A percentile compares a stretch with the other conserved stretches of the same genome.
Conservation (phyloP, 2,113 vertebrate species). For the Typhlomys cinereus region DNA sequence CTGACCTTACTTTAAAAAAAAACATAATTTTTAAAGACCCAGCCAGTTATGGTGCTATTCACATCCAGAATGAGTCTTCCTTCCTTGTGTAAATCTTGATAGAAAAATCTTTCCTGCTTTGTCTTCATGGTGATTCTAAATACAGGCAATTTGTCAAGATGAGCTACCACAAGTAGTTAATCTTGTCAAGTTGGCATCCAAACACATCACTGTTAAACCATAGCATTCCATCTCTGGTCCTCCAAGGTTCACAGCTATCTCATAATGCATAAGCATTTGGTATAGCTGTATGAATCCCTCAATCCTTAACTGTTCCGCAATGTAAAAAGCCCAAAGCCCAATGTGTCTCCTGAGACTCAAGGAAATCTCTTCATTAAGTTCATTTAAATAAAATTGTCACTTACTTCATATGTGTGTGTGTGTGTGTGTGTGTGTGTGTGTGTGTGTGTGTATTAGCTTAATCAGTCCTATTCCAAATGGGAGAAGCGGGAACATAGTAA, state of each 20-base stretch:
- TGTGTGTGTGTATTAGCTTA: too few relatives aligned
- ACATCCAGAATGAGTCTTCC: too few relatives aligned
- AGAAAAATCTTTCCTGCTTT: neutral
- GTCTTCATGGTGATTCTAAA: neutral
- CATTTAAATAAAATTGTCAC: neutral
- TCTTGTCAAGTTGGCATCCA: neutral
- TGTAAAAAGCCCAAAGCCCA: neutral
- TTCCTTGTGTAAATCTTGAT: neutral
- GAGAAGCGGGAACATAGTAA: neutral
- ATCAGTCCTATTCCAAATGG: neutral
- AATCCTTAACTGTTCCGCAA: neutral
- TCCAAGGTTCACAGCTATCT: neutral
- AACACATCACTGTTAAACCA: neutral
- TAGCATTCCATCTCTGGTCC: too few relatives aligned
- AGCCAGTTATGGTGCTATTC: neutral
- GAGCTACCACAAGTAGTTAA: neutral
- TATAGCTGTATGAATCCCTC: neutral
- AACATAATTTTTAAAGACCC: neutral
- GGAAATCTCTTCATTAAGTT: neutral
- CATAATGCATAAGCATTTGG: neutral
- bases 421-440: too few relatives aligned
- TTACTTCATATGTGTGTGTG: neutral
- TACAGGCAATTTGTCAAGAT: neutral
- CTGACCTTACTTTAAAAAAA: too few relatives aligned
- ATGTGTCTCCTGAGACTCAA: neutral